Percentiles rank a stretch among this genome's conserved stretches.
These are phyloP conservation scores for Hybognathus amarus DNA, from an alignment of 2,797 vertebrate genomes.

Conservation along the genomic window DNA sequence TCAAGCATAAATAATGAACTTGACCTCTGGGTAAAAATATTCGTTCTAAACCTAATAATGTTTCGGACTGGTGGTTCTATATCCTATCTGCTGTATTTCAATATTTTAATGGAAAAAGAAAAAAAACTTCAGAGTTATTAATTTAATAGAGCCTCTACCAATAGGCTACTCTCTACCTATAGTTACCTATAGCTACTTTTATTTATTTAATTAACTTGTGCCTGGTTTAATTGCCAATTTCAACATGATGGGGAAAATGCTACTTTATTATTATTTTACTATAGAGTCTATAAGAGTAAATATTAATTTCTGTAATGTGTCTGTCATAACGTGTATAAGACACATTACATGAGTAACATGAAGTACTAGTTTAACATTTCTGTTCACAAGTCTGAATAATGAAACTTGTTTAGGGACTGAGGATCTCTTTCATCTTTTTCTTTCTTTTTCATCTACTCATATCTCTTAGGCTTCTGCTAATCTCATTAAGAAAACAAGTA, in stretches of 20 bases:
- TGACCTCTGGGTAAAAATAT: conserved; percentile 27
- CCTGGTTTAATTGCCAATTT: background rate
- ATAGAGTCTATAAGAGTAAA: background rate
- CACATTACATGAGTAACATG: background rate
- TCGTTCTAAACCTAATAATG: background rate
- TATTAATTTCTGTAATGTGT: background rate
- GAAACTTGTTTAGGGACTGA: background rate
- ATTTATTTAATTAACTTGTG: background rate
- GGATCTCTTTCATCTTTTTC: background rate
- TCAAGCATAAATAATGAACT: conserved; percentile 44
- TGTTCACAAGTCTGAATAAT: background rate
- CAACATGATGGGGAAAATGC: background rate
- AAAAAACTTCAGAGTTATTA: background rate
- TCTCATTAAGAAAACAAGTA: background rate
- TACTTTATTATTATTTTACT: background rate
- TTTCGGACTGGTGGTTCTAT: background rate
- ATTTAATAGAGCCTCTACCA: background rate
- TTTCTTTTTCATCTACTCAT: background rate
- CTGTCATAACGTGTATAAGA: background rate
- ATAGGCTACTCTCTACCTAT: background rate
- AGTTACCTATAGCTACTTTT: background rate
- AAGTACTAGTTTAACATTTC: background rate
- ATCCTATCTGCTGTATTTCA: background rate
- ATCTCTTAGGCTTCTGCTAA: background rate
- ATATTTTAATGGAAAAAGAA: background rate